phyloP scores from a whole-genome alignment of 2,113 vertebrate genomes.

The Candoia aspera region DNA sequence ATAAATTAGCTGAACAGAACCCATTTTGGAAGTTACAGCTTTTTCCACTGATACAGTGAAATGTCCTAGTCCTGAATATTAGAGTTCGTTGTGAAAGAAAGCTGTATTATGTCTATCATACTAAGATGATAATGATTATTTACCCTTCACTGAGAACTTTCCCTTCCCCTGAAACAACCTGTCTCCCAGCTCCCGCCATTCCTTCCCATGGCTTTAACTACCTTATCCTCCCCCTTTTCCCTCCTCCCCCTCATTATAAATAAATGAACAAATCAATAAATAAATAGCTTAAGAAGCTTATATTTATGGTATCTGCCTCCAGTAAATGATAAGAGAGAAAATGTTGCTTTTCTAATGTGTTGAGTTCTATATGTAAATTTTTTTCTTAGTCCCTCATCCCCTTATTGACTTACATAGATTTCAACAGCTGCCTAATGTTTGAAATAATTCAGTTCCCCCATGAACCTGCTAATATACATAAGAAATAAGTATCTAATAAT shows the following conservation, averaged over 20 bases:
- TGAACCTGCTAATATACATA: slow-evolving; percentile 23
- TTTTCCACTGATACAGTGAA: too few relatives aligned
- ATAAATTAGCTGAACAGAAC: too few relatives aligned
- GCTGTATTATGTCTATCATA: background rate
- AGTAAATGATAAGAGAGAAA: background rate
- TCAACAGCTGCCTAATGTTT: background rate
- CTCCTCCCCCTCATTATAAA: background rate
- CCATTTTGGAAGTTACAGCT: too few relatives aligned
- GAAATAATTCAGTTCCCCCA: slow-evolving; percentile 3
- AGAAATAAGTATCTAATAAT: slow-evolving; percentile 5
- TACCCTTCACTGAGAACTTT: background rate
- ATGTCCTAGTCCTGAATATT: too few relatives aligned
- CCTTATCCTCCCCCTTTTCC: too few relatives aligned
- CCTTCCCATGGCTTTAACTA: too few relatives aligned
- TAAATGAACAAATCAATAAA: background rate
- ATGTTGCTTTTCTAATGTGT: background rate
- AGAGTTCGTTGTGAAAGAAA: too few relatives aligned
- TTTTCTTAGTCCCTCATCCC: background rate
- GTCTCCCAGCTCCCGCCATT: too few relatives aligned
- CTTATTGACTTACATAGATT: background rate
- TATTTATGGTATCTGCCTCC: background rate
- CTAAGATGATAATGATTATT: background rate
- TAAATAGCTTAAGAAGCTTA: background rate
- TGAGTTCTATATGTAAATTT: background rate
- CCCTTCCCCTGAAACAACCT: too few relatives aligned